A percentile compares a stretch with the other conserved stretches of the same genome.
These are phyloP conservation scores for Ciconia nigra DNA, from an alignment of 2,797 vertebrate species.

Conservation along the genomic window DNA sequence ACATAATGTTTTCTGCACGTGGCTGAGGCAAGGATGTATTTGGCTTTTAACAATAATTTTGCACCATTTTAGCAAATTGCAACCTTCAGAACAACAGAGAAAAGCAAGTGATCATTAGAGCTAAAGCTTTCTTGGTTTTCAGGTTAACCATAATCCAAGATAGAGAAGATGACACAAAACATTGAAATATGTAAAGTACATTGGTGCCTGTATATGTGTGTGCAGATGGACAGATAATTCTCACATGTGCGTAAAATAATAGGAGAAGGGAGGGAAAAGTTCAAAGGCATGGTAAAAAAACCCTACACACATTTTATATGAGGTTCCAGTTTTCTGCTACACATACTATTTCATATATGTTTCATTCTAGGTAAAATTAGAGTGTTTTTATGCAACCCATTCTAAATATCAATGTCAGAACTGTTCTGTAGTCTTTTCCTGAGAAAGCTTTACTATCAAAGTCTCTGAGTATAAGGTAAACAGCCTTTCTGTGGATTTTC, in stretches of 20 bases:
- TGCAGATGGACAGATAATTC: neutral
- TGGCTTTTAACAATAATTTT: neutral
- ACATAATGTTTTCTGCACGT: neutral
- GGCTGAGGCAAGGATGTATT: neutral
- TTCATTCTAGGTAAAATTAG: neutral
- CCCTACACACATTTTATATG: neutral
- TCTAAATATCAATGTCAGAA: neutral
- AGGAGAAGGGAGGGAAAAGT: neutral
- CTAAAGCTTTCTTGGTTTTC: neutral
- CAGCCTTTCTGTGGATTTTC: neutral
- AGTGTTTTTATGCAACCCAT: neutral
- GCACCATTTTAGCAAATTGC: neutral
- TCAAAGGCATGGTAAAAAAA: neutral
- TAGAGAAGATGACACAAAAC: neutral
- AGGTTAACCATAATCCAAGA: neutral
- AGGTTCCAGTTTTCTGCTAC: neutral
- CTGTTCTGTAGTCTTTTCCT: neutral
- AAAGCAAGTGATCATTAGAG: neutral
- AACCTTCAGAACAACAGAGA: neutral
- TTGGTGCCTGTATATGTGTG: neutral
- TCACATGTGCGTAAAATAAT: neutral
- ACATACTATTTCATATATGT: neutral
- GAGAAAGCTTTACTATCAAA: neutral
- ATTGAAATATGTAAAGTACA: neutral
- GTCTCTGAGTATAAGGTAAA: neutral